Conservation (phyloP, 2,113 vertebrate species). For the Urocynchramus pylzowi region DNA sequence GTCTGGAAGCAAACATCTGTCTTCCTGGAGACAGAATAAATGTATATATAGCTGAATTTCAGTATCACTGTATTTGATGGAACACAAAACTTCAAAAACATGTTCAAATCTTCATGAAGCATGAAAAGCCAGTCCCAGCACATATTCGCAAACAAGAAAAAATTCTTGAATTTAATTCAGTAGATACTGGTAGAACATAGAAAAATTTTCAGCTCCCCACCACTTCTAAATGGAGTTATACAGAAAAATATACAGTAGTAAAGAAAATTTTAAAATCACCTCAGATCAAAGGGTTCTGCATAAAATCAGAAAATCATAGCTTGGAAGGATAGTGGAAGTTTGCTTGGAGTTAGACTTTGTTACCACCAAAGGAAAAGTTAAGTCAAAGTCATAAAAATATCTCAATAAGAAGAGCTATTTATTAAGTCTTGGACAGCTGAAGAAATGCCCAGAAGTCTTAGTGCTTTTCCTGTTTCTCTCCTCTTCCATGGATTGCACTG, state of each 20-base stretch:
- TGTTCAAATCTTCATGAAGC: not conserved
- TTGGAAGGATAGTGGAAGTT: not conserved
- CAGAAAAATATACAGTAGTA: not conserved
- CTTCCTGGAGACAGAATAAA: not conserved
- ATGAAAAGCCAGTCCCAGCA: not conserved
- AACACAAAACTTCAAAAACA: not conserved
- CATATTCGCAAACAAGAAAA: not conserved
- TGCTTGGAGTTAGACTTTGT: not conserved
- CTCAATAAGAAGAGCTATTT: not conserved
- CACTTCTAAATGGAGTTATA: not conserved
- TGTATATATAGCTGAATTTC: not conserved
- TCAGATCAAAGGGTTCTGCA: fast-evolving
- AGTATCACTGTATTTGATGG: not conserved
- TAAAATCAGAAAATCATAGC: not conserved
- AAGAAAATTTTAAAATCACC: not conserved
- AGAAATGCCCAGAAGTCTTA: not conserved
- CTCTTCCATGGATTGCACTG: not conserved
- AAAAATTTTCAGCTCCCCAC: not conserved
- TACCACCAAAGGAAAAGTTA: not conserved
- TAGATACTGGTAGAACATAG: not conserved
- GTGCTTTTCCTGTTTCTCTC: not conserved
- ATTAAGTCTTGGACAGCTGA: not conserved
- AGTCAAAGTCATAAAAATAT: not conserved
- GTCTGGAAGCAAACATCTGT: not conserved
- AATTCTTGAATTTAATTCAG: not conserved